Evolutionary conservation across 2,888 invertebrate genomes (phyloP), one percentile per base, ranked within the genome.

Genomic region (Parochlus steinenii): DNA sequence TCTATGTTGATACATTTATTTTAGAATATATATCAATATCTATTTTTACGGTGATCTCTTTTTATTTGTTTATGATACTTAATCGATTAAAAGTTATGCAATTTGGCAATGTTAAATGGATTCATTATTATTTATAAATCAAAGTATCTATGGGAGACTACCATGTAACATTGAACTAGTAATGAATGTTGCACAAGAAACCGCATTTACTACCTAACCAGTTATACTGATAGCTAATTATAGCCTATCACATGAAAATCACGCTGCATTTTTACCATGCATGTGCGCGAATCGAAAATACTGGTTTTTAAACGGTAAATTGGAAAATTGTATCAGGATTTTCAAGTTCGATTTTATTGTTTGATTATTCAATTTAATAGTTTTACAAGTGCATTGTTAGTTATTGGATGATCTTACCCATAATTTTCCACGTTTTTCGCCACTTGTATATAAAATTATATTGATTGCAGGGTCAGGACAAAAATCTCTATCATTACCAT

Each of bases 381-480:
- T 11, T 23, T n/a, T n/a, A 23, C 10, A n/a, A n/a, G n/a, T n/a
- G n/a, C 10, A 23, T 23, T 10, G 11, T 23, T 23, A 11, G 11
- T 23, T 4, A 11, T 22, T 22, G 27, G 30, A 43, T 26, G 8
- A 35, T 46, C 40, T 48, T 41, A 67, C 67, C 38, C 55, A 51
- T 48, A 55, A 55, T 43, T 63, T 65, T 6, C 48, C 53, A 27
- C 51, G 55, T 1, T 67, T 62, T 14, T 66, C 63, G 6, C 65
- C 63, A 33, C 66, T 64, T 0, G 71, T 69, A 49, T 79, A 79
- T 4, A 80, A 58, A 44, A 70, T 68, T 28, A 73, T 61, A 28
- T 63, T 63, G 16, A 81, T 63, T 34, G 74, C 72, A 1, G 74
- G 69, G 52, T 80, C 79, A 0, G 80, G 79, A 46, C 80, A 81